Evolutionary conservation across 2,797 vertebrate species (phyloP).

Genomic region (Menidia menidia): DNA sequence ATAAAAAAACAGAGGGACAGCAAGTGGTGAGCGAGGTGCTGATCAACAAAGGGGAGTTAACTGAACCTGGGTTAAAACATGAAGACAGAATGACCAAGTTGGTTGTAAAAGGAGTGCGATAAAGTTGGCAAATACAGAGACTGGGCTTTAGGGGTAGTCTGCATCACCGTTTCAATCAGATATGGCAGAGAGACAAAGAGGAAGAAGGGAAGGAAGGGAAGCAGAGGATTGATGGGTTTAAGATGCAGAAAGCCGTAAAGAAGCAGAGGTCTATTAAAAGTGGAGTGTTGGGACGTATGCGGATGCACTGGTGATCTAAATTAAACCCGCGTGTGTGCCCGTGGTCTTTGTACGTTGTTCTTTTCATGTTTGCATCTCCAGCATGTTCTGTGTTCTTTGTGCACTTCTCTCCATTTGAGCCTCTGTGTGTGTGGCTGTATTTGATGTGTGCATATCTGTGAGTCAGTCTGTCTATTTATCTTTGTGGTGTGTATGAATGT

Average conservation of each 20-base stretch:
- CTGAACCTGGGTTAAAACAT: slow-evolving; percentile 32
- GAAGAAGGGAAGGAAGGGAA: slow-evolving; percentile 22
- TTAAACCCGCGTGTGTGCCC: slow-evolving; percentile 46
- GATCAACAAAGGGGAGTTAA: slow-evolving; percentile 7
- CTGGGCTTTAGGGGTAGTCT: slow-evolving; percentile 50
- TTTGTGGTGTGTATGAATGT: slow-evolving; percentile 17
- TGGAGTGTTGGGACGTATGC: slow-evolving; percentile 62
- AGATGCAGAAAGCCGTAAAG: slow-evolving; percentile 69
- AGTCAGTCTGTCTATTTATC: slow-evolving; percentile 41
- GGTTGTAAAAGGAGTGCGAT: slow-evolving; percentile 28
- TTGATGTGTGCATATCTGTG: slow-evolving; percentile 38
- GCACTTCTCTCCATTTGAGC: slow-evolving; percentile 29
- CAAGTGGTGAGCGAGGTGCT: slow-evolving; percentile 15
- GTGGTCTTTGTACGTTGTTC: not conserved
- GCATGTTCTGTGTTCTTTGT: not conserved
- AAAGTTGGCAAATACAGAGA: slow-evolving; percentile 33
- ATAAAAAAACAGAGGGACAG: slow-evolving; percentile 22
- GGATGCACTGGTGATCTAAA: slow-evolving; percentile 66
- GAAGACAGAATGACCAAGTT: slow-evolving; percentile 50
- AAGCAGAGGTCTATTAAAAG: slow-evolving; percentile 77
- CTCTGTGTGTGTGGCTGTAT: slow-evolving; percentile 11
- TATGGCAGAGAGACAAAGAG: slow-evolving; percentile 43
- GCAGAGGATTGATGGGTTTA: slow-evolving; percentile 71
- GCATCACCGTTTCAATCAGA: slow-evolving; percentile 66
- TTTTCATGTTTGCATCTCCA: slow-evolving; percentile 11